Evolutionary conservation across 2,113 vertebrate species (phyloP).

Genomic region (Gymnogyps californianus): DNA sequence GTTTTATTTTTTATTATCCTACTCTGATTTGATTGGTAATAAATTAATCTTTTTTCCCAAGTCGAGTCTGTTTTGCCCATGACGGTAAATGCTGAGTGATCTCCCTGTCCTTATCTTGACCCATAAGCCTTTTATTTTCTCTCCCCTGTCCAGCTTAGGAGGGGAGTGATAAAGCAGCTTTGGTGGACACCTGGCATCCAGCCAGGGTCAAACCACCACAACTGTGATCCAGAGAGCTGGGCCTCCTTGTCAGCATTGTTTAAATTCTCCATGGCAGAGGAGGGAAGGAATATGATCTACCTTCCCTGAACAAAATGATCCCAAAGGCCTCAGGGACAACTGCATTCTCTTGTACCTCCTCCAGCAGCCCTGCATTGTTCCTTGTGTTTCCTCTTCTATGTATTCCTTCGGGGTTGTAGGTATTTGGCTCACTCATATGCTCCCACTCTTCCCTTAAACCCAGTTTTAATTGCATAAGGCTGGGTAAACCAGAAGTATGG

Average conservation of each 20-base stretch:
- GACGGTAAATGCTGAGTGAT: too few species aligned
- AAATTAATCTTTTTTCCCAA: too few species aligned
- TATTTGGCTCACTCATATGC: background rate
- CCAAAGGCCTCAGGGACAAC: background rate
- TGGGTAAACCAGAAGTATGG: background rate
- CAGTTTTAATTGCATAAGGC: background rate
- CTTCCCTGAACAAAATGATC: background rate
- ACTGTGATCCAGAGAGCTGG: background rate
- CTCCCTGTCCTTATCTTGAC: too few species aligned
- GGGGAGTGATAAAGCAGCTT: too few species aligned
- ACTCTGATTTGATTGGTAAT: too few species aligned
- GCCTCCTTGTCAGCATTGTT: background rate
- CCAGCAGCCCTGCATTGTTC: background rate
- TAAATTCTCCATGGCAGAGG: background rate
- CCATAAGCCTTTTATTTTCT: too few species aligned
- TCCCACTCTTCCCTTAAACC: background rate
- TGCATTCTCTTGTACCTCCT: background rate
- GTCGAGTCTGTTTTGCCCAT: too few species aligned
- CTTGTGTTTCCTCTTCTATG: background rate
- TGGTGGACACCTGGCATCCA: too few species aligned
- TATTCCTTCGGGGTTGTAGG: background rate
- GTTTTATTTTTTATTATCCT: too few species aligned
- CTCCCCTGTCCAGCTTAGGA: too few species aligned
- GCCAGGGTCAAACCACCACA: too few species aligned
- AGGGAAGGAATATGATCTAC: background rate